Evolutionary conservation across 2,888 invertebrate species (phyloP), one percentile per base, ranked within the genome.

Genomic region (Standfussiana lucernea): DNA sequence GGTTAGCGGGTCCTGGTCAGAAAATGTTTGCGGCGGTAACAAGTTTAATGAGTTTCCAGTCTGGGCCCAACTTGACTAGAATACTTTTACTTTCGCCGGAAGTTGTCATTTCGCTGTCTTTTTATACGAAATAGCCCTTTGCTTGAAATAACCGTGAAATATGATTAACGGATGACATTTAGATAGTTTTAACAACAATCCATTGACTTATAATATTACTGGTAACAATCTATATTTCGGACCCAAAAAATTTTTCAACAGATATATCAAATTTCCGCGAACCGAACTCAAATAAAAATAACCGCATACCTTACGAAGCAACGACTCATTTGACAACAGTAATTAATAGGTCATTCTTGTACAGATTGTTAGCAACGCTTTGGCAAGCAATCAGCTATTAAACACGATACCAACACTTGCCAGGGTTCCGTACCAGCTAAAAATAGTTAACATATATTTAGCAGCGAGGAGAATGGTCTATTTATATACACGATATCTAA

Each of bases 331-430:
- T 84, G 78, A 85, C 83, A 83, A 66, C 35, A 75, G 76, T 84
- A 87, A 89, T 88, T 86, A 86, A 83, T 84, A 84, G 86, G 80
- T 83, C 78, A 80, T 78, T 84, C 75, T 86, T 82, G 84, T 75
- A 82, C 68, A 75, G 73, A 80, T 88, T 82, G 85, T 85, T 83
- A 86, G 81, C 73, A 80, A 87, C 62, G 77, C 72, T 87, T 93
- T 94, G 94, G 94, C 94, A 93, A 82, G 73, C 61, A 79, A 87
- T 91, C 92, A 90, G 91, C 78, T 85, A 88, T 79, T 87, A 86
- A 85, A 87, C 77, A 82, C 81, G 88, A 87, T 88, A 86, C 84
- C 78, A 61, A 75, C 69, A 75, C 88, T 83, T 89, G 91, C 89
- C 91, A 91, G 90, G 88, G 86, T 88, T 88, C 86, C 83, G 86